phyloP scores from a whole-genome alignment of 2,888 invertebrate genomes.

The Oxytorus armatus region DNA sequence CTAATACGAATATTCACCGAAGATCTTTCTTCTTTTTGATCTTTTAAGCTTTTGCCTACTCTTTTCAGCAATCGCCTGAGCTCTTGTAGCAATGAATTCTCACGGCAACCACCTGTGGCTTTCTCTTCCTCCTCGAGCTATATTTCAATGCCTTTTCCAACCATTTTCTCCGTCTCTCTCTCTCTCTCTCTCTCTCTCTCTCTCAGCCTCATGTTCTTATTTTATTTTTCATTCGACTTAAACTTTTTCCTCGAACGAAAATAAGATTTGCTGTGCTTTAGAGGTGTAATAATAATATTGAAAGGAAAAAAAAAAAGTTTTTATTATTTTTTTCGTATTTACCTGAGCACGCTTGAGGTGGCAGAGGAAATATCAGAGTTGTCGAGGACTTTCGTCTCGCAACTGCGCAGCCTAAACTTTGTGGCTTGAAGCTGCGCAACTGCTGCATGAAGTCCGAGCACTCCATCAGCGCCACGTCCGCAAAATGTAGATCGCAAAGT shows the following conservation, averaged over 20 bases:
- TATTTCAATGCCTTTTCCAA: constrained; percentile 45
- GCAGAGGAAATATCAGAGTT: constrained; percentile 96
- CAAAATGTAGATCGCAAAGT: constrained; percentile 97
- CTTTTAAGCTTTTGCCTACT: constrained; percentile 32
- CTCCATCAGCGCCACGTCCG: constrained; percentile 98
- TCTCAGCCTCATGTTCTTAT: neutral
- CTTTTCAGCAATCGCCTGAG: constrained; percentile 35
- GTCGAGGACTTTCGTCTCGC: constrained; percentile 97
- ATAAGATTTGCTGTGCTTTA: no score
- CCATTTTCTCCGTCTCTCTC: constrained; percentile 10
- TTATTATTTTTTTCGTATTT: constrained; percentile 72
- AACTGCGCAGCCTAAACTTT: constrained; percentile 97
- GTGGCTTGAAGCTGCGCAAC: constrained; percentile 97
- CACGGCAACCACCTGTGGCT: constrained; percentile 68
- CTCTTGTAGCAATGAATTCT: constrained; percentile 34
- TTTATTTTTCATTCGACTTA: constrained; percentile 20
- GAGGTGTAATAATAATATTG: no score
- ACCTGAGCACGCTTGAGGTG: constrained; percentile 98
- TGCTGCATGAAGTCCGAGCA: constrained; percentile 99
- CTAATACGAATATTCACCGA: no score
- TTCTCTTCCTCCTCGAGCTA: constrained; percentile 42
- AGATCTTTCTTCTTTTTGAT: constrained; percentile 34
- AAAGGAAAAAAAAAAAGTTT: no score
- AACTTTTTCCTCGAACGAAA: neutral
- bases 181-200: constrained; percentile 14